These are phyloP conservation scores for Pycnomerus fuliginosus DNA, from an alignment of 2,888 invertebrate genomes.

Conservation along the genomic window DNA sequence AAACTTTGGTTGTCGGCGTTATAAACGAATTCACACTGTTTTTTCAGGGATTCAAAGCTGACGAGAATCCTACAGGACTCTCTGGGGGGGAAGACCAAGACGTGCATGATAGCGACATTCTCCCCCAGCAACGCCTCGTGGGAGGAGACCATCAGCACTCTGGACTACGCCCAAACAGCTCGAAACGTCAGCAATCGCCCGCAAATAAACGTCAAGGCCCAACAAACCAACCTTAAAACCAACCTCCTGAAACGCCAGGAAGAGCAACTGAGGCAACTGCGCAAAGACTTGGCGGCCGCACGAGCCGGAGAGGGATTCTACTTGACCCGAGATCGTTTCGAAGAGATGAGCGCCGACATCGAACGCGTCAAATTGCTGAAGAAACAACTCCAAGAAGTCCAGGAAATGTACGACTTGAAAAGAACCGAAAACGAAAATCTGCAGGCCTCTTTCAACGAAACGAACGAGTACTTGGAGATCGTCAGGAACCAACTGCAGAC, in stretches of 20 bases:
- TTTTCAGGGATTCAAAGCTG: constrained; percentile 86
- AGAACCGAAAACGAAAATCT: not conserved
- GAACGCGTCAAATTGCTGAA: too few species aligned
- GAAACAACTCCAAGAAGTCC: constrained; percentile 20
- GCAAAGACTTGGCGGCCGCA: constrained; percentile 82
- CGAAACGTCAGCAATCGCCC: constrained; percentile 92
- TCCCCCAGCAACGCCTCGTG: constrained; percentile 85
- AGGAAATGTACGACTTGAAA: constrained; percentile 4
- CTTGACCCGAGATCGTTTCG: constrained; percentile 82
- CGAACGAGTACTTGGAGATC: not conserved
- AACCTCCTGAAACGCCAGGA: too few species aligned
- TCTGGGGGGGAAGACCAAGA: constrained; percentile 94
- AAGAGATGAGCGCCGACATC: constrained; percentile 56
- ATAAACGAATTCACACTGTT: too few species aligned
- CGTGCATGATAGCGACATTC: constrained; percentile 95
- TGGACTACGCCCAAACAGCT: constrained; percentile 94
- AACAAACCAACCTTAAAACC: constrained; percentile 77
- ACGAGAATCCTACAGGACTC: constrained; percentile 95
- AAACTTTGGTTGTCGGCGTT: too few species aligned
- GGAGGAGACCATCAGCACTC: constrained; percentile 91
- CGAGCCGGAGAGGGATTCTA: constrained; percentile 88
- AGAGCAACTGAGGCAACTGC: constrained; percentile 86
- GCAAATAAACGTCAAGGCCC: constrained; percentile 88
- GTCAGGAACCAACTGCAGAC: not conserved
- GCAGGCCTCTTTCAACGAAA: constrained; percentile 8